A percentile compares a stretch with the other conserved stretches of the same genome.
phyloP scores from a whole-genome alignment of 30 jellyfish, hydroid and myxozoan species.

The Turritopsis rubra region DNA sequence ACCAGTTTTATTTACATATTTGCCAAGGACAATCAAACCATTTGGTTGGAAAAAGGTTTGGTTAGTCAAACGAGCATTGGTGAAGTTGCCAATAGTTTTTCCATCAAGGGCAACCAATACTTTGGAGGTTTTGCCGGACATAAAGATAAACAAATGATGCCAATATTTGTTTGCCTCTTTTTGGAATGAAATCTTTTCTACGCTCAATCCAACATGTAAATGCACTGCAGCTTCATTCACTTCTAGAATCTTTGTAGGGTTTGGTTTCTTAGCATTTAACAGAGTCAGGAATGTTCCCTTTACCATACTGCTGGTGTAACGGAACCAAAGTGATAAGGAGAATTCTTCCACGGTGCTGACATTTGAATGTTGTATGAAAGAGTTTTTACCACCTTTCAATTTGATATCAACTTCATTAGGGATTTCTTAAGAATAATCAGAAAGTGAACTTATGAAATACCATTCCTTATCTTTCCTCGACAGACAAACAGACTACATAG shows the following conservation, averaged over 20 bases:
- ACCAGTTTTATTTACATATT: conserved; percentile 28
- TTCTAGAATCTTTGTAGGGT: conserved; percentile 19
- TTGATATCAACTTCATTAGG: conserved; percentile 65
- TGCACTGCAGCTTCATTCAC: conserved; percentile 30
- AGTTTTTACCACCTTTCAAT: conserved; percentile 68
- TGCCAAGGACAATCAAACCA: conserved; percentile 54
- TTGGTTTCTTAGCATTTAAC: neutral
- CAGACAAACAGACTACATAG: no score
- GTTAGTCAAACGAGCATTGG: conserved; percentile 1
- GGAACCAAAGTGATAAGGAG: conserved; percentile 32
- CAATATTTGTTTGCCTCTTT: neutral
- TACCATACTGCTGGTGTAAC: neutral
- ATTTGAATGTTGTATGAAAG: conserved; percentile 40
- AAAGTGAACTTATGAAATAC: no score
- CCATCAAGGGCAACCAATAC: conserved; percentile 27
- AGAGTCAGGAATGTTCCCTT: conserved; percentile 2
- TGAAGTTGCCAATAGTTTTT: neutral
- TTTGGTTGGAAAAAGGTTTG: conserved; percentile 36
- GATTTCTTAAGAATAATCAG: conserved; percentile 31
- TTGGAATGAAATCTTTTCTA: neutral
- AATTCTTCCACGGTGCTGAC: conserved; percentile 11
- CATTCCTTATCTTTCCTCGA: no score
- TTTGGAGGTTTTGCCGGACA: neutral
- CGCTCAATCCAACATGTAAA: neutral
- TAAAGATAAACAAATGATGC: conserved; percentile 22